Conservation (phyloP, 2,888 invertebrate genomes). For the Flexamia atlantica region DNA sequence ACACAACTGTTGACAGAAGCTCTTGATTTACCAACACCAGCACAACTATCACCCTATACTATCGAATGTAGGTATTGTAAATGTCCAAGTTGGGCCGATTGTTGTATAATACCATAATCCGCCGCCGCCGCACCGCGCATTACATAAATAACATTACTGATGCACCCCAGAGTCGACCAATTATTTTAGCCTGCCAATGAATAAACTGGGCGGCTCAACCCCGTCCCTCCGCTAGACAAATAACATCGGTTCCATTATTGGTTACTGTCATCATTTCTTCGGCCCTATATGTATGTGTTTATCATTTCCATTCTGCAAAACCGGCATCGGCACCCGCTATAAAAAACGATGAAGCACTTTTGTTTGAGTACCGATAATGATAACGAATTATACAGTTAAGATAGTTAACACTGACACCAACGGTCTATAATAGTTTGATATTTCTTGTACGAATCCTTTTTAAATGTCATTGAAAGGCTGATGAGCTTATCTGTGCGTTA, state of each 20-base stretch:
- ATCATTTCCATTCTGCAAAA: background rate
- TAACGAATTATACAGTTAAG: too few species aligned
- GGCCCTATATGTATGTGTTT: background rate
- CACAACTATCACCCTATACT: background rate
- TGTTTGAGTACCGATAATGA: too few species aligned
- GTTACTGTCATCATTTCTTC: constrained; percentile 7
- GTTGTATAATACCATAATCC: constrained; percentile 40
- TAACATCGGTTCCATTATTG: constrained; percentile 32
- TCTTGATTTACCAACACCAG: background rate
- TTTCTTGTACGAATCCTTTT: too few species aligned
- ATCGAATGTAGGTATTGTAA: background rate
- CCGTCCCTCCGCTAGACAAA: constrained; percentile 8
- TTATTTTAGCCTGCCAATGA: constrained; percentile 56
- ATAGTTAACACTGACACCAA: too few species aligned
- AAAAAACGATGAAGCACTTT: too few species aligned
- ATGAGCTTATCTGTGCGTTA: too few species aligned
- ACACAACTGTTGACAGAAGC: background rate
- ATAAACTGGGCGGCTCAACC: constrained; percentile 31
- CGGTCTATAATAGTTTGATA: too few species aligned
- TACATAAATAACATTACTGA: constrained; percentile 68
- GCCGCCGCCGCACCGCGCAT: constrained; percentile 55
- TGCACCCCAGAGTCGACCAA: constrained; percentile 58
- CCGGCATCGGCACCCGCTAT: too few species aligned
- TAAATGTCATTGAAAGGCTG: too few species aligned
- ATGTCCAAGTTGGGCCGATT: background rate